Evolutionary conservation across 2,888 invertebrate species (phyloP).

Genomic region (Dysmachus trigonus): DNA sequence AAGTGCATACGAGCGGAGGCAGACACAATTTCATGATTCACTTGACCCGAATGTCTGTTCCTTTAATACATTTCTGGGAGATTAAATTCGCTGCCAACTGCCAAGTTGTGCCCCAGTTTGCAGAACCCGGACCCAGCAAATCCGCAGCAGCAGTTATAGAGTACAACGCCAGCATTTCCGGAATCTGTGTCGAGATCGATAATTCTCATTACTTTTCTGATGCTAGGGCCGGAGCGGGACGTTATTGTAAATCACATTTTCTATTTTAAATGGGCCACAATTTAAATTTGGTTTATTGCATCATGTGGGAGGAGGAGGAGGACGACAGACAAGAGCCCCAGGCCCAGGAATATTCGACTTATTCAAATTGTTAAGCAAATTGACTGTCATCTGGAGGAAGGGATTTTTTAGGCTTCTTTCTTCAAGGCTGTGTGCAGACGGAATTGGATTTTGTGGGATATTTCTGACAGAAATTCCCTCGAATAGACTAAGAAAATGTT

Average conservation of each 20-base stretch:
- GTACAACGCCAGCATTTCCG: not conserved
- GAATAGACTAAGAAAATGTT: not conserved
- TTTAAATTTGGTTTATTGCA: not conserved
- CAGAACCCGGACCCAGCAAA: not conserved
- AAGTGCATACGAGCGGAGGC: not conserved
- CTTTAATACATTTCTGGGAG: not conserved
- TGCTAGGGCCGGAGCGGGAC: not conserved
- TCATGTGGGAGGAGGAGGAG: not conserved
- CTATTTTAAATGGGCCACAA: not conserved
- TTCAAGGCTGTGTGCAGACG: not conserved
- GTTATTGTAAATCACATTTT: not conserved
- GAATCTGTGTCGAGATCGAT: not conserved
- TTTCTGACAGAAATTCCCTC: not conserved
- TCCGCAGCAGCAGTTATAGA: not conserved
- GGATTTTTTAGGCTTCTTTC: not conserved
- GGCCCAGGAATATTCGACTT: too few species aligned
- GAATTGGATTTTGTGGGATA: not conserved
- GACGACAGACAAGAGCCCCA: not conserved
- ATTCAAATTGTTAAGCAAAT: too few species aligned
- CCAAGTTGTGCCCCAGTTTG: not conserved
- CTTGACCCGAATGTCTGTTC: not conserved
- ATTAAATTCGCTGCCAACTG: not conserved
- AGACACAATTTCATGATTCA: not conserved
- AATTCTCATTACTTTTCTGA: not conserved
- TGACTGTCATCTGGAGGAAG: not conserved